Conservation (phyloP, 2,888 invertebrate species). For the Plemyria rubiginata region DNA sequence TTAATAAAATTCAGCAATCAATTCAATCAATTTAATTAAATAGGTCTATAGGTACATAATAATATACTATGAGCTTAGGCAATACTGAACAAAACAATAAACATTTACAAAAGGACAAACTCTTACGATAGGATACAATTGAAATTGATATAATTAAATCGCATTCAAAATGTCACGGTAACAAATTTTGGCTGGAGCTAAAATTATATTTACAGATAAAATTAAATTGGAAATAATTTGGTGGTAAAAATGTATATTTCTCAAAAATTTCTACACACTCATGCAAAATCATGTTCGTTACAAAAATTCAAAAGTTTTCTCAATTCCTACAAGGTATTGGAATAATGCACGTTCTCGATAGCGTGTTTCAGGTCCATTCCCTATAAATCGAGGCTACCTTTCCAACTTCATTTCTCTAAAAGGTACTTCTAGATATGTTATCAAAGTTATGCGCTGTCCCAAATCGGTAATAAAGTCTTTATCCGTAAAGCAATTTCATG, state of each 20-base stretch:
- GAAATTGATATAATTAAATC: slow-evolving; percentile 55
- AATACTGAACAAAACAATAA: slow-evolving; percentile 83
- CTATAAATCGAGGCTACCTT: slow-evolving; percentile 31
- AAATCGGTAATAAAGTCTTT: slow-evolving; percentile 33
- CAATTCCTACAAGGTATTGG: slow-evolving; percentile 59
- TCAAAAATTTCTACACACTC: slow-evolving; percentile 62
- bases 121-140: slow-evolving; percentile 57
- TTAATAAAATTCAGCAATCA: slow-evolving; percentile 7
- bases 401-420: slow-evolving; percentile 29
- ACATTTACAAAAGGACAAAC: slow-evolving; percentile 77
- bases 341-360: slow-evolving; percentile 27
- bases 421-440: slow-evolving; percentile 45
- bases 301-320: slow-evolving; percentile 54
- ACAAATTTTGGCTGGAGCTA: slow-evolving; percentile 68
- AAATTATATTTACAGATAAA: slow-evolving; percentile 74
- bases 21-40: slow-evolving; percentile 65
- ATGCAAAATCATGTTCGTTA: slow-evolving; percentile 43
- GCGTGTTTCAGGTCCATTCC: slow-evolving; percentile 28
- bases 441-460: slow-evolving; percentile 32
- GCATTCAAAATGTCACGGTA: slow-evolving; percentile 56
- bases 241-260: slow-evolving; percentile 54
- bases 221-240: slow-evolving; percentile 50
- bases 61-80: slow-evolving; percentile 78
- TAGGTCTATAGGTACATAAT: slow-evolving; percentile 64
- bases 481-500: slow-evolving; percentile 29